Conservation (phyloP, 2,113 vertebrate genomes). For the Plecturocebus donacophilus region DNA sequence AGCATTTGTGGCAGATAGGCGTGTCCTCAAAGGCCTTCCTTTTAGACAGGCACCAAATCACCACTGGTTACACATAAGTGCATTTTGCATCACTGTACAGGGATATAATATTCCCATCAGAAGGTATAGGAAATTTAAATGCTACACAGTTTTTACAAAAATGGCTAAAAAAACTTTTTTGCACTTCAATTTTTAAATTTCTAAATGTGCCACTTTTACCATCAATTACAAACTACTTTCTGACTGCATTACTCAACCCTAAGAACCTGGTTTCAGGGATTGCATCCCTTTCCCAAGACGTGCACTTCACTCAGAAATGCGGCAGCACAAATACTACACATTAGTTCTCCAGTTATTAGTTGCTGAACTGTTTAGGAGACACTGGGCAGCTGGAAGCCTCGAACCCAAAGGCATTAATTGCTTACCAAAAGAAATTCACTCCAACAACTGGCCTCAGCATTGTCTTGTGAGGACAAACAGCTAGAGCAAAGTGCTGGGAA, state of each 20-base stretch:
- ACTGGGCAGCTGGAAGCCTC: conserved; percentile 34
- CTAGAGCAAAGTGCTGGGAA: conserved; percentile 93
- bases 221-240: conserved; percentile 68
- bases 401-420: background rate
- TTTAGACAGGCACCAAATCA: conserved; percentile 54
- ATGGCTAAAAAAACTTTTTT: conserved; percentile 73
- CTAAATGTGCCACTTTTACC: conserved; percentile 73
- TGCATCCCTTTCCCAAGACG: conserved; percentile 13
- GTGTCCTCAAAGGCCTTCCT: conserved; percentile 62
- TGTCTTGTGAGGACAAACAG: background rate
- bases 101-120: conserved; percentile 65
- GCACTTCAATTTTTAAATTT: conserved; percentile 77
- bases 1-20: conserved; percentile 78
- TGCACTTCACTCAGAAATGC: background rate
- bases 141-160: conserved; percentile 78
- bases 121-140: conserved; percentile 79
- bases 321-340: background rate
- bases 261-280: conserved; percentile 20
- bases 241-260: conserved; percentile 65
- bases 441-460: background rate
- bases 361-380: background rate
- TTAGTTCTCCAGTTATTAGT: background rate
- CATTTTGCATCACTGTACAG: conserved; percentile 52
- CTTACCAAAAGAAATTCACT: background rate
- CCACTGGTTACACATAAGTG: conserved; percentile 52